Evolutionary conservation across 2,797 vertebrate species (phyloP).

Genomic region (Argentina silus): DNA sequence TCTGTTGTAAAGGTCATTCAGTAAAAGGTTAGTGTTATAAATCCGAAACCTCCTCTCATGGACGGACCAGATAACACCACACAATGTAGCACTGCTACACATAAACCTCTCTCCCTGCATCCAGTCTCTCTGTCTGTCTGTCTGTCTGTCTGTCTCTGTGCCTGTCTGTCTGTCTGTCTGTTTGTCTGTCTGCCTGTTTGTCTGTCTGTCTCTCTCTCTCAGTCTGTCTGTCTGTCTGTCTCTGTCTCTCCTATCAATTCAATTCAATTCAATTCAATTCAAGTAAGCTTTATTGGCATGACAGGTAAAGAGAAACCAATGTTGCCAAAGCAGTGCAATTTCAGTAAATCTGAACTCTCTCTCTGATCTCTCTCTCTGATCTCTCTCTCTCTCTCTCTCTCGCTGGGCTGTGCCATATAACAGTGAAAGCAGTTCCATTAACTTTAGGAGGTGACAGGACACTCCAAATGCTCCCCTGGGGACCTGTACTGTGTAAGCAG

Average conservation of each 20-base stretch:
- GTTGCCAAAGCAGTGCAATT: too few species aligned
- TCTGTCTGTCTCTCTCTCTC: conserved; percentile 32
- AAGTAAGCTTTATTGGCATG: too few species aligned
- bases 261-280: too few species aligned
- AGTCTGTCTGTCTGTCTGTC: conserved; percentile 33
- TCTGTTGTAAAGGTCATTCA: conserved; percentile 70
- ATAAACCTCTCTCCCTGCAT: conserved; percentile 41
- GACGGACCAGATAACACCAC: conserved; percentile 59
- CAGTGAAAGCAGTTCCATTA: conserved; percentile 74
- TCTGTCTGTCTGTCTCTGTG: conserved; percentile 19
- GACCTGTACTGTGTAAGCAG: conserved; percentile 64
- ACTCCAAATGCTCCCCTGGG: conserved; percentile 61
- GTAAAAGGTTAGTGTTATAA: conserved; percentile 75
- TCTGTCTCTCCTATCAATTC: conserved; percentile 16
- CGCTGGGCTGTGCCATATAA: conserved; percentile 68
- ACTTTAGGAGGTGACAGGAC: conserved; percentile 66
- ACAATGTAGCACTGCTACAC: conserved; percentile 25
- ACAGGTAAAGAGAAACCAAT: too few species aligned
- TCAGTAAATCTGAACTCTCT: not conserved
- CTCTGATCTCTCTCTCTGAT: not conserved
- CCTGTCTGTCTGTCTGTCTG: conserved; percentile 27
- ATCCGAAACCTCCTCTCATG: conserved; percentile 59
- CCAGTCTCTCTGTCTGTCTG: conserved; percentile 7
- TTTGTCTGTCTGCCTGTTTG: not conserved
- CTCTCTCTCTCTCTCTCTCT: conserved; percentile 35